Conservation (phyloP, 2,113 vertebrate species). For the Morone saxatilis region DNA sequence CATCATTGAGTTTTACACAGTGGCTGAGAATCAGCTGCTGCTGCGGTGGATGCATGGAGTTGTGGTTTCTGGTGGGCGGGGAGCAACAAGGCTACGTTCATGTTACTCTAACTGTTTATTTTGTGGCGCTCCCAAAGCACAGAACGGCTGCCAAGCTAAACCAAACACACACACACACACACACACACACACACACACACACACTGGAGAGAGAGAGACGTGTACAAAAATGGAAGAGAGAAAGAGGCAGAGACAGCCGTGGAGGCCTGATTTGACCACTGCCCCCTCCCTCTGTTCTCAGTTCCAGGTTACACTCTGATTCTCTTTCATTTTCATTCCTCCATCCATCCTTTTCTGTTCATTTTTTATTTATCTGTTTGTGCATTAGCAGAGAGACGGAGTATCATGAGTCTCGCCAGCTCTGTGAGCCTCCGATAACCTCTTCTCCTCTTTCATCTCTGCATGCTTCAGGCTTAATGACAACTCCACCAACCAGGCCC, state of each 20-base stretch:
- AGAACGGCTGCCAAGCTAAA: slow-evolving; percentile 58
- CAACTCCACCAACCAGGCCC: neutral
- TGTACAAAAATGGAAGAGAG: neutral
- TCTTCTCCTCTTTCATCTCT: neutral
- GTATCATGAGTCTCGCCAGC: neutral
- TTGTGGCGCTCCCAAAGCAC: slow-evolving; percentile 60
- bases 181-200: slow-evolving; percentile 10
- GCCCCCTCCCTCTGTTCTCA: neutral
- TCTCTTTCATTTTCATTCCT: slow-evolving; percentile 29
- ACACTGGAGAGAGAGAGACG: neutral
- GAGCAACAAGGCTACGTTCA: slow-evolving; percentile 30
- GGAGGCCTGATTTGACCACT: slow-evolving; percentile 8
- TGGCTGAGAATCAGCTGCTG: slow-evolving; percentile 26
- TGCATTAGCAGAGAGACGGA: neutral
- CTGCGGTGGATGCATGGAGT: slow-evolving; percentile 7
- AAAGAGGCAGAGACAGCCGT: neutral
- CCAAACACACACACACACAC: slow-evolving; percentile 39
- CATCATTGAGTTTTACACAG: slow-evolving; percentile 13
- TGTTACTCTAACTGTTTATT: slow-evolving; percentile 66
- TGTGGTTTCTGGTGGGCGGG: slow-evolving; percentile 46
- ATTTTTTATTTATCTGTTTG: slow-evolving; percentile 21
- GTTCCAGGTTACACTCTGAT: slow-evolving; percentile 37
- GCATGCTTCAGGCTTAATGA: slow-evolving; percentile 2
- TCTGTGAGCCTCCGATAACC: neutral
- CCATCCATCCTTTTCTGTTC: neutral